phyloP scores from a whole-genome alignment of 1,140 invertebrate genomes.

The Platyscapa corneri region DNA sequence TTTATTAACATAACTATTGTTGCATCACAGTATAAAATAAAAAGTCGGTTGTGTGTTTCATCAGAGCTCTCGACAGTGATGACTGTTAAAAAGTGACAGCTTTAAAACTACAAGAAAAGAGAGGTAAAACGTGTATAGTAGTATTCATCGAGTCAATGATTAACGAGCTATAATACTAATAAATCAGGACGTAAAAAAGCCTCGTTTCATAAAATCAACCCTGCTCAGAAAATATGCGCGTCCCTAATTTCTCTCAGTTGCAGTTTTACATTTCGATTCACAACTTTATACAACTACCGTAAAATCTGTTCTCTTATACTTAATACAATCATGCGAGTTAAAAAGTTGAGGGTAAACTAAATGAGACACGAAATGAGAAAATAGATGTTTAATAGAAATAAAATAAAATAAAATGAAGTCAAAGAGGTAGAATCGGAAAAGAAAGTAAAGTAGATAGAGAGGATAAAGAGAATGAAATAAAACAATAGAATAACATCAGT shows the following conservation, averaged over 20 bases:
- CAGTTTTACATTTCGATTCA: not conserved
- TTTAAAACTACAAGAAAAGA: not conserved
- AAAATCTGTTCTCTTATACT: not conserved
- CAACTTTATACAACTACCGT: not conserved
- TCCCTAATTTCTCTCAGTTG: not conserved
- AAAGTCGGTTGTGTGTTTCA: too few species aligned
- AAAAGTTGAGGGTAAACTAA: not conserved
- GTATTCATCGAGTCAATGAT: not conserved
- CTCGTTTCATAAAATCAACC: conserved; percentile 7
- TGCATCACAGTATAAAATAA: too few species aligned
- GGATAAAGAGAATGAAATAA: not conserved
- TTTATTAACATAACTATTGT: too few species aligned
- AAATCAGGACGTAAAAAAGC: conserved; percentile 23
- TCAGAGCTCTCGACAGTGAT: not conserved
- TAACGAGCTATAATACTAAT: conserved; percentile 12
- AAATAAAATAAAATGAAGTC: not conserved
- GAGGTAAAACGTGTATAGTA: not conserved
- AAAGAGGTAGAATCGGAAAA: not conserved
- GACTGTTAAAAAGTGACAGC: not conserved
- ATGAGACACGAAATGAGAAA: not conserved
- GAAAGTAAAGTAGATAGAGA: not conserved
- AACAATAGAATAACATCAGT: not conserved
- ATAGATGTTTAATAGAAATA: not conserved
- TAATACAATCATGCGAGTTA: too few species aligned
- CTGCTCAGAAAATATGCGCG: not conserved